Base-by-base conservation (phyloP, 2,113 vertebrate species). In the Amblyornis subalaris region DNA sequence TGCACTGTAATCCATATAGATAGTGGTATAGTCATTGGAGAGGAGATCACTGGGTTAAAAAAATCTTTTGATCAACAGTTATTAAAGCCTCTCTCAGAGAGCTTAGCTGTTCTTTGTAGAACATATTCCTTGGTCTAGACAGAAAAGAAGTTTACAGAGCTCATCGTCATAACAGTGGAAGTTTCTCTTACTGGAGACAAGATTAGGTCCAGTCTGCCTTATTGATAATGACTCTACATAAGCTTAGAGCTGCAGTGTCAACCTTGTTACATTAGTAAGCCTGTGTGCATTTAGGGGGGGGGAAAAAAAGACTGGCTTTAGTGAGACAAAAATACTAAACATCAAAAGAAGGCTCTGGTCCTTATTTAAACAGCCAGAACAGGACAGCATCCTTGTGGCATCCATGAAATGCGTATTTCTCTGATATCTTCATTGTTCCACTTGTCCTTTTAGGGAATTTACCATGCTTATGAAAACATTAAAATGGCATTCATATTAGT, bases 401-500 rank as follows among this genome's bases (percentile, higher is more conserved):
- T 72, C 31, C 33, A 60, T 65, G 22, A 91, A 93, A 66, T 58
- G 26, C 1, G 8, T 22, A 85, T 66, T 82, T 88, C 60, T 51
- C 47, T 36, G 35, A 35, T 81, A 45, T 38, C 61, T 60, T 89
- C n/a, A 33, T 78, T 83, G 40, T 89, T 48, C 72, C 42, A 45
- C 25, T 87, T 85, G 42, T 78, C 78, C 21, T 93, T 93, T 70
- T 91, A 93, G 72, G 85, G 78, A 89, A 54, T 82, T 61, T 89
- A 70, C 42, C 26, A 45, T 38, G 60, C 44, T 71, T 76, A 44
- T 77, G 75, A 80, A 83, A 93, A 94, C 31, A 88, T 61, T 80
- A 54, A 83, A 73, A 91, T 92, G 71, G 28, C 94, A 83, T 91
- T 95, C 60, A 83, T 67, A 73, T 93, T 95, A 94, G 77, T 87